These are phyloP conservation scores for Syrphus vitripennis DNA, from an alignment of 2,888 invertebrate genomes.

Conservation along the genomic window DNA sequence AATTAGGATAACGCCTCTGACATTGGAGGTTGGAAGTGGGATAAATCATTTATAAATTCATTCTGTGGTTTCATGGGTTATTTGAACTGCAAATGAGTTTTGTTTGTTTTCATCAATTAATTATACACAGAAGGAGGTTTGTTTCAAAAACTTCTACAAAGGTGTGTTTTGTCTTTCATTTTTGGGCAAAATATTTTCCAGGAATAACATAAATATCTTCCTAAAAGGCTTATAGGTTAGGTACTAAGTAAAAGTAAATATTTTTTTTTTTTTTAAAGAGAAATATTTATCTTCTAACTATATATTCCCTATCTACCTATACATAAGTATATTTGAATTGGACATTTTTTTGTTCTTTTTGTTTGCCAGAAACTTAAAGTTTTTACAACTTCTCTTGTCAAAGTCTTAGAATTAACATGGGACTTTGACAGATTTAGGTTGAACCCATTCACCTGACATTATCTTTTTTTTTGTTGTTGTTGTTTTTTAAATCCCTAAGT, in stretches of 20 bases:
- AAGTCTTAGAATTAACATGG: slow-evolving; percentile 23
- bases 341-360: neutral
- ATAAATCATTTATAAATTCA: slow-evolving; percentile 69
- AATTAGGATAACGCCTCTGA: slow-evolving; percentile 71
- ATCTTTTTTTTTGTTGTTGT: neutral
- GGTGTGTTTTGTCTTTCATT: neutral
- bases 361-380: neutral
- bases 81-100: slow-evolving; percentile 66
- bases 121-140: neutral
- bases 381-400: slow-evolving; percentile 19
- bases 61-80: slow-evolving; percentile 68
- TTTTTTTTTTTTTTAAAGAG: neutral
- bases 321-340: neutral
- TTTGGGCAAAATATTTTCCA: neutral
- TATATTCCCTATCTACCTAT: neutral
- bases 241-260: neutral
- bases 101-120: slow-evolving; percentile 58
- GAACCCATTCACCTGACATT: slow-evolving; percentile 18
- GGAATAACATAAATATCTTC: neutral
- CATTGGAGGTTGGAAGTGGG: slow-evolving; percentile 50
- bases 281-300: neutral
- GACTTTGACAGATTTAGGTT: slow-evolving; percentile 29
- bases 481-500: neutral
- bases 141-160: neutral
- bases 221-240: neutral